A percentile compares a stretch with the other conserved stretches of the same genome.
These are phyloP conservation scores for Bombus affinis DNA, from an alignment of 1,140 invertebrate genomes.

Conservation along the genomic window DNA sequence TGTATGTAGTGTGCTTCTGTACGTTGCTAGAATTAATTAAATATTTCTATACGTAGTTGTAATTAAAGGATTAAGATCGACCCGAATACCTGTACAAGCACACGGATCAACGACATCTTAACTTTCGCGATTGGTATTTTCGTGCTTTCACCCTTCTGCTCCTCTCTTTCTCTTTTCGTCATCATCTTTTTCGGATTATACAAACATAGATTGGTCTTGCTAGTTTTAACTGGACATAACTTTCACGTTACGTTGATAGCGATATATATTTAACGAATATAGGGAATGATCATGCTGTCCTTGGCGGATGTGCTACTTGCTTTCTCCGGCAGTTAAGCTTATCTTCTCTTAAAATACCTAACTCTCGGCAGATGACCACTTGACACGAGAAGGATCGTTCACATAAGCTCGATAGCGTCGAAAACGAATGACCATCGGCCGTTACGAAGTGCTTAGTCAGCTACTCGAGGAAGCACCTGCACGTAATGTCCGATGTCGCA, in stretches of 20 bases:
- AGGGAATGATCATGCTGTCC: not conserved
- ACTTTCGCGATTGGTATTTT: too few relatives aligned
- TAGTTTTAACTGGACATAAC: not conserved
- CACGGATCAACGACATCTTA: not conserved
- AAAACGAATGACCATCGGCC: conserved; percentile 70
- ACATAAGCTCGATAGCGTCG: conserved; percentile 61
- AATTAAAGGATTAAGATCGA: not conserved
- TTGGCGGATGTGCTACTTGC: not conserved
- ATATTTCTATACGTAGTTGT: not conserved
- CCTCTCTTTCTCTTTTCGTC: too few relatives aligned
- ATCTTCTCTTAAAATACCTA: not conserved
- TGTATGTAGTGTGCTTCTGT: not conserved
- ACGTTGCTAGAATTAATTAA: not conserved
- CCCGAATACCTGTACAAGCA: not conserved
- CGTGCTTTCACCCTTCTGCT: too few relatives aligned
- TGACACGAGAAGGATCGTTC: conserved; percentile 52
- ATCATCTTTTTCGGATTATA: too few relatives aligned
- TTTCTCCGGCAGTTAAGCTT: not conserved
- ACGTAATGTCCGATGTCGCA: conserved; percentile 66
- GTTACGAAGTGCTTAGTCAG: conserved; percentile 73
- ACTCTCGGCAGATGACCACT: conserved; percentile 36
- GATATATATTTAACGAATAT: not conserved
- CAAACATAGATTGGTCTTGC: not conserved
- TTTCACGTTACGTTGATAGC: not conserved
- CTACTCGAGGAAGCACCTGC: conserved; percentile 69